Evolutionary conservation across 2,888 invertebrate genomes (phyloP).

Genomic region (Horisme vitalbata): DNA sequence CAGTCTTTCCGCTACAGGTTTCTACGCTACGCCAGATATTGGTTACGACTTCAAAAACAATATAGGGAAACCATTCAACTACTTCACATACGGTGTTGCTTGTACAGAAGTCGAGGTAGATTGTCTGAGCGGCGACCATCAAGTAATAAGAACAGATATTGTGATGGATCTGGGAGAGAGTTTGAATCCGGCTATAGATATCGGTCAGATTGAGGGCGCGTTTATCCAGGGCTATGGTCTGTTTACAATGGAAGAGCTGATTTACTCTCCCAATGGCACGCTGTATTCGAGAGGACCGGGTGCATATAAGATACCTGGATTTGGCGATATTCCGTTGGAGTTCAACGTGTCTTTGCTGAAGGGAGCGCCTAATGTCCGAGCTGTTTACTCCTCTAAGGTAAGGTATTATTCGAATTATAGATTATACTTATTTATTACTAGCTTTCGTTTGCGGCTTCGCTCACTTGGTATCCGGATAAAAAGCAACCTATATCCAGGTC

Average conservation of each 20-base stretch:
- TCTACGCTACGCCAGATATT: slow-evolving; percentile 89
- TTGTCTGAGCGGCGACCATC: slow-evolving; percentile 96
- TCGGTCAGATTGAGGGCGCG: slow-evolving; percentile 98
- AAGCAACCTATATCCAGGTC: too few relatives aligned
- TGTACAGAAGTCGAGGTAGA: slow-evolving; percentile 96
- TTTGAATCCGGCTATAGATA: slow-evolving; percentile 97
- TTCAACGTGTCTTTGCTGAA: slow-evolving; percentile 96
- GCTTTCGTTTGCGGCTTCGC: too few relatives aligned
- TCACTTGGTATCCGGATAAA: too few relatives aligned
- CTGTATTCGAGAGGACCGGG: slow-evolving; percentile 95
- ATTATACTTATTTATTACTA: not conserved
- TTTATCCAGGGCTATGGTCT: slow-evolving; percentile 97
- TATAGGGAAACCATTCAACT: slow-evolving; percentile 89
- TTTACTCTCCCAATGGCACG: slow-evolving; percentile 92
- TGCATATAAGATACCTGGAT: slow-evolving; percentile 96
- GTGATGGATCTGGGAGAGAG: slow-evolving; percentile 98
- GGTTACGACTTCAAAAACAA: slow-evolving; percentile 88
- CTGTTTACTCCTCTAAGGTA: slow-evolving; percentile 98
- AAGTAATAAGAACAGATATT: slow-evolving; percentile 93
- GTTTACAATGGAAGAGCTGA: slow-evolving; percentile 94
- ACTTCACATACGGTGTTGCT: slow-evolving; percentile 93
- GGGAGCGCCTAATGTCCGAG: slow-evolving; percentile 94
- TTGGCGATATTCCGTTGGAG: slow-evolving; percentile 94
- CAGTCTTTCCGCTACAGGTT: slow-evolving; percentile 92
- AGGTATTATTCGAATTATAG: slow-evolving; percentile 14